phyloP scores from a whole-genome alignment of 2,888 invertebrate species.

The Cephus pygmeus region DNA sequence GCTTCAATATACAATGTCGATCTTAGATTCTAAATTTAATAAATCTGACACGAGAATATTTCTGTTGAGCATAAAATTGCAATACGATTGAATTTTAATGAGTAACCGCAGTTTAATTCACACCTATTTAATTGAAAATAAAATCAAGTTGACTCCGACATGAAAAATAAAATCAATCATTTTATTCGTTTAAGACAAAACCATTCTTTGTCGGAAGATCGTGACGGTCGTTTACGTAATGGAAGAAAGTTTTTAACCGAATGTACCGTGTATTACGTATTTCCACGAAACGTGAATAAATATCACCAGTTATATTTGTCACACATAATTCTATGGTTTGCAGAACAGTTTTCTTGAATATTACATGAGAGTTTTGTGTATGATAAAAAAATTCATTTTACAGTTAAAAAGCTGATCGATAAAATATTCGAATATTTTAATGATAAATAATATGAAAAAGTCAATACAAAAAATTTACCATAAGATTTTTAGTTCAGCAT shows the following conservation, averaged over 20 bases:
- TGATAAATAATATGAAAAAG: no score
- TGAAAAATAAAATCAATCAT: background rate
- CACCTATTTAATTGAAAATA: background rate
- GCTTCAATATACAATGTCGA: background rate
- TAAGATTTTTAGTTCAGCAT: no score
- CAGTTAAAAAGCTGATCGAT: no score
- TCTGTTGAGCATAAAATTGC: background rate
- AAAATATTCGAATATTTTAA: no score
- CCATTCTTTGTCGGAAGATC: background rate
- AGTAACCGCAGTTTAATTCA: background rate
- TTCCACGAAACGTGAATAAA: background rate
- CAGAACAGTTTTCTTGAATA: no score
- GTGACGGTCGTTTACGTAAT: background rate
- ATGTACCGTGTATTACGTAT: background rate
- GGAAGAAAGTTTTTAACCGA: background rate
- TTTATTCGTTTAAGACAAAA: background rate
- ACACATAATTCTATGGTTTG: no score
- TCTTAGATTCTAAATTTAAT: background rate
- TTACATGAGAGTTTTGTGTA: no score
- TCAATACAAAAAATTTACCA: no score
- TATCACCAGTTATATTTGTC: background rate
- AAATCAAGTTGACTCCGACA: background rate
- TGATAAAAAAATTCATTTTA: no score
- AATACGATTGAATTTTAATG: background rate
- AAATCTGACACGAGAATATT: background rate